Percentiles rank a stretch among this genome's conserved stretches.
These are phyloP conservation scores for Caenorhabditis sp. DNA, from an alignment of 2,888 invertebrate genomes.

Conservation along the genomic window DNA sequence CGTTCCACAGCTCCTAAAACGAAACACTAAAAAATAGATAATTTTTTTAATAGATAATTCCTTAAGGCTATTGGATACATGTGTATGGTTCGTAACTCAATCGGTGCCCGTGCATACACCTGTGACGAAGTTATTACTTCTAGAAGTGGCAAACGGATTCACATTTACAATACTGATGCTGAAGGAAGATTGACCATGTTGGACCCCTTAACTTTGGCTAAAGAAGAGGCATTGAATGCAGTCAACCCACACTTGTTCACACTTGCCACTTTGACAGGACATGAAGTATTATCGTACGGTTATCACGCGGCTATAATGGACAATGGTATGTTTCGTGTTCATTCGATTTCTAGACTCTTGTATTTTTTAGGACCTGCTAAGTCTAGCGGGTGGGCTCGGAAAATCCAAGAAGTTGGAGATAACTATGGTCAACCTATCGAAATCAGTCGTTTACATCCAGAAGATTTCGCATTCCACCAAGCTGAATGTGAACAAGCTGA, in stretches of 20 bases:
- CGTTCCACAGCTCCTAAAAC: no score
- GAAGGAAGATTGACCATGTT: conserved; percentile 85
- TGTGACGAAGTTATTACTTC: conserved; percentile 80
- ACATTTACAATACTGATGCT: conserved; percentile 92
- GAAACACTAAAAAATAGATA: no score
- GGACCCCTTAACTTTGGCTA: conserved; percentile 64
- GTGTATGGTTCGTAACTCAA: conserved; percentile 87
- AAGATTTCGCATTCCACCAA: conserved; percentile 73
- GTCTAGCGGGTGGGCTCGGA: conserved; percentile 39
- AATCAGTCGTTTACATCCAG: conserved; percentile 63
- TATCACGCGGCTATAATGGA: conserved; percentile 66
- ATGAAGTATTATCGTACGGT: conserved; percentile 63
- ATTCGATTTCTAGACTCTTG: not conserved
- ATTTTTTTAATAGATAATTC: no score
- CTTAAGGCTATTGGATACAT: conserved; percentile 81
- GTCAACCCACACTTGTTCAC: conserved; percentile 77
- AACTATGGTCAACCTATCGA: conserved; percentile 68
- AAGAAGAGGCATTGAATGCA: conserved; percentile 53
- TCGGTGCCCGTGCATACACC: conserved; percentile 77
- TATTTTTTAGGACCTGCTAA: conserved; percentile 40
- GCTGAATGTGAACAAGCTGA: conserved; percentile 82
- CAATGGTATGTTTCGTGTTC: conserved; percentile 55
- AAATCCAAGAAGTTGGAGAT: conserved; percentile 51
- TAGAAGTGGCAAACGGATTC: conserved; percentile 83
- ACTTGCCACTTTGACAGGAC: conserved; percentile 65